Evolutionary conservation across 1,140 invertebrate genomes (phyloP), one percentile per base, ranked within the genome.

Genomic region (Gonioctena quinquepunctata): DNA sequence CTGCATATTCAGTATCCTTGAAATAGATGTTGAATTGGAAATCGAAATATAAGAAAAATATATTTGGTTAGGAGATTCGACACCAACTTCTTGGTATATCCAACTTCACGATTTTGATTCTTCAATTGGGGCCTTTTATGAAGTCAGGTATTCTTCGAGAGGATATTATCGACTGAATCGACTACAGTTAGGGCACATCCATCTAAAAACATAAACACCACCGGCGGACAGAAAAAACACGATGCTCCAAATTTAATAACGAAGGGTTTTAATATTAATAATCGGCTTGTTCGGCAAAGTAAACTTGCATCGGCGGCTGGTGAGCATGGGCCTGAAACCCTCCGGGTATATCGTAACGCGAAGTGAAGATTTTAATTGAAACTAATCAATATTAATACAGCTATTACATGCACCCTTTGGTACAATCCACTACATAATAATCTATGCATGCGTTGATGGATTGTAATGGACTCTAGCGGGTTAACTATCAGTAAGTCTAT

Each of bases 321-420:
- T 48, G 28, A n/a, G 19, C 25, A 22, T 11, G 69, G 50, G 62
- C 48, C 68, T 66, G 59, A 72, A 69, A 23, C 61, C 71, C 64
- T 57, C 27, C 3, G 23, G 64, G 64, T 8, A 27, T 28, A 66
- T 56, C 25, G 52, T 66, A 26, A 49, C 22, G 60, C 54, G 66
- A 59, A 66, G 54, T 64, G 63, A 72, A 72, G 70, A 75, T 75
- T 72, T 68, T 75, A 75, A 75, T 75, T 75, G 73, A 75, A 72
- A 72, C 73, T 72, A 75, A 75, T 75, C 73, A 75, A 75, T 75
- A 75, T 75, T 75, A 75, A 75, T 75, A 75, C 69, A 72, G 73
- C 70, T 75, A 70, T 75, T 72, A 68, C 67, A 72, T 72, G 60
- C 64, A 72, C 57, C 68, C 66, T 68, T 69, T 42, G 54, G 57